Evolutionary conservation across 1,140 invertebrate species (phyloP), one percentile per base, ranked within the genome.

Genomic region (Hestina assimilis): DNA sequence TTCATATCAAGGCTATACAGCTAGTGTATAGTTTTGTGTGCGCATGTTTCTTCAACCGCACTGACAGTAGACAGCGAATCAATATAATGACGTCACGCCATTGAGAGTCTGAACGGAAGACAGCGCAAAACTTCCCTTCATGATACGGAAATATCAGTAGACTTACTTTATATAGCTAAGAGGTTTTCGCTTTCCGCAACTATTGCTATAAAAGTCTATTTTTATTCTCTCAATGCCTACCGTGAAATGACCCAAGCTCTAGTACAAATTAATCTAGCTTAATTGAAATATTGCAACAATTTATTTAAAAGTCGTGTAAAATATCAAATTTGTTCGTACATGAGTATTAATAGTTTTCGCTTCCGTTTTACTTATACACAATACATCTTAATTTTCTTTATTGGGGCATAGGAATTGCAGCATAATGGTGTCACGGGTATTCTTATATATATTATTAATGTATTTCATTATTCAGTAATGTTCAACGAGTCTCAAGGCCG

Each of bases 11-110:
- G n/a, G n/a, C n/a, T n/a, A n/a, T n/a, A n/a, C n/a, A n/a, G n/a
- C n/a, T n/a, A n/a, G n/a, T n/a, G n/a, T n/a, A n/a, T n/a, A n/a
- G n/a, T n/a, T n/a, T n/a, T 60, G 55, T 52, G 59, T 50, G 61
- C 66, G 66, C 59, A 74, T 48, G 48, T 43, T 63, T 59, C 57
- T 57, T 56, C 61, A 50, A 46, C 67, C 65, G 46, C 72, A 75
- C 53, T 75, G 77, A 73, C 76, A 69, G 66, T 55, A 58, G 38
- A 40, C 24, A 61, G 21, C 26, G 53, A 69, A 80, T 84, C 81
- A 66, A 87, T 86, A 83, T 55, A 12, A 70, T 87, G 83, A 87
- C 83, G 83, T 86, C 83, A 86, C 66, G 45, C 66, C 79, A 84
- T 82, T 84, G 72, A 86, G 61, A 51, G 59, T 45, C 43, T 29